Evolutionary conservation across 2,888 invertebrate genomes (phyloP), one percentile per base, ranked within the genome.

Genomic region (Leptura quadrifasciata): DNA sequence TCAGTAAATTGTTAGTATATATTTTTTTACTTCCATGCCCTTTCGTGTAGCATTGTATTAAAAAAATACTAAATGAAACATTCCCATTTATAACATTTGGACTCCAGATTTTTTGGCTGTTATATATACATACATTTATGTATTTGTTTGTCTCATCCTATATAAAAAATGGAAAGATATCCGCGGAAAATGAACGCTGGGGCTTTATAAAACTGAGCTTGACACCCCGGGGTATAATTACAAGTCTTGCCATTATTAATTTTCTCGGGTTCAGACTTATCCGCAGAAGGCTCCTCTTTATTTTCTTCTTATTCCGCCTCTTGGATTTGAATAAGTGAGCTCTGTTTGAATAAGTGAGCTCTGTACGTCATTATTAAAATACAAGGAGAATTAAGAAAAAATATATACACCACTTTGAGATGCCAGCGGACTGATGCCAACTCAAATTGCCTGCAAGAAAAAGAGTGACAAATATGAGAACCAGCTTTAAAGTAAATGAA

Each of bases 171-270:
- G 18, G 39, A 39, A 39, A 39, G 18, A 20, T 24, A 4, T 12
- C 18, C 12, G 8, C n/a, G 31, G 60, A 60, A 60, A 60, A 60
- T 27, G 60, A 60, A 27, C 8, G 27, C 60, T 24, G 60, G 31
- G n/a, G 24, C 27, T 27, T 60, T 60, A 60, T 63, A 63, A 63
- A 35, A 63, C 35, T 35, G 39, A 63, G 39, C 63, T 20, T 65
- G 72, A 71, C 72, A 75, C 77, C 72, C 75, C 24, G 58, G 77
- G 77, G 77, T 71, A 72, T 77, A 77, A 77, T 77, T 77, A 77
- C 72, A 65, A 64, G 72, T 65, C 64, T 67, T 64, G 31, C 69
- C 74, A 70, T 71, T 77, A 74, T 71, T 77, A 74, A 77, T 74
- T 77, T 77, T 77, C 60, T 47, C 47, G 47, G 47, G 47, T 47